These are phyloP conservation scores for Liposcelis brunnea DNA, from an alignment of 2,888 invertebrate genomes.

Conservation along the genomic window DNA sequence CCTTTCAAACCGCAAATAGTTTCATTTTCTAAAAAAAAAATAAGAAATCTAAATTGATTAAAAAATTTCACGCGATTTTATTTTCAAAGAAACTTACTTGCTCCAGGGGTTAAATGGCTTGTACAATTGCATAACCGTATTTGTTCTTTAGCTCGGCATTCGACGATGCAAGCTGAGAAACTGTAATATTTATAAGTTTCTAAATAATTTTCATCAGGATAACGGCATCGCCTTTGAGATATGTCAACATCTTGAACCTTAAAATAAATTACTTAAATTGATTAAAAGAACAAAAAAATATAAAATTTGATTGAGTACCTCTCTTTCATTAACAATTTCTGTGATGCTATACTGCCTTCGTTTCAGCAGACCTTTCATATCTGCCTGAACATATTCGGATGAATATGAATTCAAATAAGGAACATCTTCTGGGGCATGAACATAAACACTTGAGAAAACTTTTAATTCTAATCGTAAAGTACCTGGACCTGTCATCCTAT, in stretches of 20 bases:
- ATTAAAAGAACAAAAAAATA: no score
- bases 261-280: no score
- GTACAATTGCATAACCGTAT: constrained; percentile 43
- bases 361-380: constrained; percentile 33
- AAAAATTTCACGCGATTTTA: no score
- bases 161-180: constrained; percentile 52
- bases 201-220: constrained; percentile 42
- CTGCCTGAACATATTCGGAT: no score
- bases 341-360: constrained; percentile 24
- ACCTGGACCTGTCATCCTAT: constrained; percentile 44
- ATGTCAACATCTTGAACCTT: no score
- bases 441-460: constrained; percentile 38
- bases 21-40: constrained; percentile 7
- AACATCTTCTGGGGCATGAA: constrained; percentile 45
- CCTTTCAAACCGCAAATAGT: constrained; percentile 13
- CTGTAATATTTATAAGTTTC: constrained; percentile 48
- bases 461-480: constrained; percentile 34
- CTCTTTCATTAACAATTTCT: constrained; percentile 51
- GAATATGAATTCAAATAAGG: constrained; percentile 42
- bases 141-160: constrained; percentile 48
- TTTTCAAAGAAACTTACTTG: constrained; percentile 29
- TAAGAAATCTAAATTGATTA: no score
- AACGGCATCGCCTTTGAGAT: no score
- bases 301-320: constrained; percentile 22
- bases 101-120: constrained; percentile 48